Conservation (phyloP, 2,888 invertebrate genomes). For the Cepaea hortensis region DNA sequence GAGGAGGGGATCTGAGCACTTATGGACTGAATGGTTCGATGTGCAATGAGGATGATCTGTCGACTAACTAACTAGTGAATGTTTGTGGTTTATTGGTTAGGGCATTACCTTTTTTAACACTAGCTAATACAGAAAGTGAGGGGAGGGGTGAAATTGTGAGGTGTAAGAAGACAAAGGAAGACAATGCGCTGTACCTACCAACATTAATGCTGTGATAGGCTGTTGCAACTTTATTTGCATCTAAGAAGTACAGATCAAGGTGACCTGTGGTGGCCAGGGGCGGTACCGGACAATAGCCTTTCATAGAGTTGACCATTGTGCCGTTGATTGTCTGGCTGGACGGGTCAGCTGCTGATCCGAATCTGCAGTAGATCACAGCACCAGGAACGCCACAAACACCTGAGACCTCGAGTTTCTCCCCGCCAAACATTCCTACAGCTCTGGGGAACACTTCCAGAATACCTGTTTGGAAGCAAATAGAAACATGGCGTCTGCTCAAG, state of each 20-base stretch:
- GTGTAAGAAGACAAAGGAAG: too few species aligned
- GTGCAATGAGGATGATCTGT: too few species aligned
- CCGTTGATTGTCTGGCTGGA: constrained; percentile 45
- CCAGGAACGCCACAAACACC: constrained; percentile 92
- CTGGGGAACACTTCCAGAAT: constrained; percentile 60
- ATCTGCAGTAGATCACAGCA: constrained; percentile 82
- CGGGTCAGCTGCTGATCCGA: constrained; percentile 68
- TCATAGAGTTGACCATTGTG: constrained; percentile 56
- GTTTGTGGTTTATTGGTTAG: too few species aligned
- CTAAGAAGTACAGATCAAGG: constrained; percentile 89
- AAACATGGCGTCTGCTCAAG: too few species aligned
- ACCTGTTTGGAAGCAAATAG: constrained; percentile 31
- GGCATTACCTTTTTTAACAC: too few species aligned
- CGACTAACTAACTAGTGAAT: too few species aligned
- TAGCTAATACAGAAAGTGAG: too few species aligned
- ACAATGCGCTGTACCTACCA: constrained; percentile 80
- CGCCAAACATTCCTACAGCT: constrained; percentile 96
- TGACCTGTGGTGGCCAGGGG: constrained; percentile 91
- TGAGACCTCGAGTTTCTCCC: constrained; percentile 95
- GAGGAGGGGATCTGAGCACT: too few species aligned
- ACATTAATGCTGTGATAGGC: constrained; percentile 94
- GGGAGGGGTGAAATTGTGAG: too few species aligned
- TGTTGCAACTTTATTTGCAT: constrained; percentile 83
- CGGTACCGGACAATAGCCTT: constrained; percentile 91
- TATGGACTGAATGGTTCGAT: too few species aligned